Evolutionary conservation across 2,888 invertebrate genomes (phyloP).

Genomic region (Proisotoma minuta): DNA sequence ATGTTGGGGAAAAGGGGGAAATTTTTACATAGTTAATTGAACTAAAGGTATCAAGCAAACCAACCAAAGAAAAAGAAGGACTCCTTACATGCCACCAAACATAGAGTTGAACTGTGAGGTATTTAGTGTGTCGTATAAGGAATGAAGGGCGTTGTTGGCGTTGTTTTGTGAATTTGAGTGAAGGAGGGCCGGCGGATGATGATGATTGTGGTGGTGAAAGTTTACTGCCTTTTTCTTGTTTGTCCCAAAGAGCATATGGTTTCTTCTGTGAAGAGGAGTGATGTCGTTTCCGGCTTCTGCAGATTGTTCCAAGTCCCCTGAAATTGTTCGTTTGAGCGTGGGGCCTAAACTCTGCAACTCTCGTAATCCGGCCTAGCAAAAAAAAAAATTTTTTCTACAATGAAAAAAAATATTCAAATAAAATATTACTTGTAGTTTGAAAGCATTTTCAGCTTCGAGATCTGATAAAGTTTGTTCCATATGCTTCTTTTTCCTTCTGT

Average conservation of each 20-base stretch:
- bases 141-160: neutral
- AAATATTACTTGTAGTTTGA: conserved; percentile 35
- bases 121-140: conserved; percentile 1
- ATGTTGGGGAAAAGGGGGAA: too few species aligned
- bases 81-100: neutral
- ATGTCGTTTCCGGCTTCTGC: conserved; percentile 28
- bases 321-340: conserved; percentile 30
- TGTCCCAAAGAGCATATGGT: conserved; percentile 35
- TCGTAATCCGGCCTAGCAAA: conserved; percentile 33
- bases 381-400: neutral
- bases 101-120: conserved; percentile 1
- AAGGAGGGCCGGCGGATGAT: neutral
- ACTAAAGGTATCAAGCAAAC: neutral
- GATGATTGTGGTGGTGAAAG: neutral
- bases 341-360: conserved; percentile 28
- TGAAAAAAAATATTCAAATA: neutral
- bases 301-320: conserved; percentile 33
- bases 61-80: too few species aligned
- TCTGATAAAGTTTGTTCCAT: conserved; percentile 17
- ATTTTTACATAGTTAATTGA: neutral
- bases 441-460: conserved; percentile 27
- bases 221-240: conserved; percentile 14
- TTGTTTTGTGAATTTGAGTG: neutral
- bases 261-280: conserved; percentile 35
- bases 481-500: conserved; percentile 28